These are phyloP conservation scores for Tenebrio molitor DNA, from an alignment of 1,140 invertebrate genomes.

Conservation along the genomic window DNA sequence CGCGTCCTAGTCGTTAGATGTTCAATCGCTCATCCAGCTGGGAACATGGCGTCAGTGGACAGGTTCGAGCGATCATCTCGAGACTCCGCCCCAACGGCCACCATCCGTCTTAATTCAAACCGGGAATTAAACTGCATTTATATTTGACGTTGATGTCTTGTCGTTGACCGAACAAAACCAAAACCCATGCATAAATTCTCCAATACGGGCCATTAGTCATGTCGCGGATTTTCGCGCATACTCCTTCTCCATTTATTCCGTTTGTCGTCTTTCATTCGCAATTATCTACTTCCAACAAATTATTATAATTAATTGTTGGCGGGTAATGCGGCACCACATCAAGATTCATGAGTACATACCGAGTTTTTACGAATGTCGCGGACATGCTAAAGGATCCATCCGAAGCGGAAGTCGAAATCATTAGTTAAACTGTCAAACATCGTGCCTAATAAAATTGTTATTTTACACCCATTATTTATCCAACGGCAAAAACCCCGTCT, in stretches of 20 bases:
- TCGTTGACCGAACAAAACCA: constrained; percentile 46
- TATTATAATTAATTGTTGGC: constrained; percentile 8
- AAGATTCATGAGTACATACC: background rate
- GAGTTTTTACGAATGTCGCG: background rate
- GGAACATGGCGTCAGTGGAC: constrained; percentile 49
- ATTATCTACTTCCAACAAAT: constrained; percentile 11
- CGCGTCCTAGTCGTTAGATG: background rate
- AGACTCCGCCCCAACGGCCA: constrained; percentile 48
- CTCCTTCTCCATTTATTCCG: background rate
- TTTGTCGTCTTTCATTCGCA: constrained; percentile 3
- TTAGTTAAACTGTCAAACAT: constrained; percentile 31
- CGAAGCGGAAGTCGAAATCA: constrained; percentile 22
- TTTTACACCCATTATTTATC: constrained; percentile 26
- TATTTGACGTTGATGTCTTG: constrained; percentile 50
- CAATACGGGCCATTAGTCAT: constrained; percentile 24
- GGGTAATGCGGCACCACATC: background rate
- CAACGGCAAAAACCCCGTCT: constrained; percentile 23
- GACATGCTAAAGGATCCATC: constrained; percentile 16
- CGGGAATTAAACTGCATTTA: constrained; percentile 53
- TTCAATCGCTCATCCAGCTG: constrained; percentile 30
- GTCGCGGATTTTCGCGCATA: constrained; percentile 8
- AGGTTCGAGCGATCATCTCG: constrained; percentile 48
- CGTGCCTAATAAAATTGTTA: constrained; percentile 33
- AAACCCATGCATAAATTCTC: constrained; percentile 29
- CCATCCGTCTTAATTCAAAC: constrained; percentile 54